phyloP scores from a whole-genome alignment of 2,113 vertebrate genomes.

The Poecile atricapillus region DNA sequence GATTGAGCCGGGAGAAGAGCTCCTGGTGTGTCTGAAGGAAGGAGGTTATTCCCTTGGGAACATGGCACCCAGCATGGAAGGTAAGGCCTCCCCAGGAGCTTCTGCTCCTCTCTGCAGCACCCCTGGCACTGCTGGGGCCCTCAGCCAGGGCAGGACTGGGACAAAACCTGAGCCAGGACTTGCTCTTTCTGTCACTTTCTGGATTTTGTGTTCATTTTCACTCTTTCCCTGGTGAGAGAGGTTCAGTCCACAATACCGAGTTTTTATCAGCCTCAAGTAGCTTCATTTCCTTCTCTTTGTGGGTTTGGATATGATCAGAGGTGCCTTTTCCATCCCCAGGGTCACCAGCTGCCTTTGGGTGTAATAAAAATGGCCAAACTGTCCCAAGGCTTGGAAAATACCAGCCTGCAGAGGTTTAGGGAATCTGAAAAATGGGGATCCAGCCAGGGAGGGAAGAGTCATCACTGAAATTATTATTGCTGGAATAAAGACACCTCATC shows the following conservation, averaged over 20 bases:
- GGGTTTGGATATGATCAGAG: background rate
- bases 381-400: background rate
- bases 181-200: background rate
- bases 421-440: background rate
- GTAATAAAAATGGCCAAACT: background rate
- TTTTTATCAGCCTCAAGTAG: background rate
- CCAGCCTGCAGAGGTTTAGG: background rate
- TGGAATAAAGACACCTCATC: background rate
- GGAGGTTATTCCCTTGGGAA: constrained; percentile 87
- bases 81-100: constrained; percentile 76
- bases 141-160: background rate
- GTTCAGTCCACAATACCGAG: background rate
- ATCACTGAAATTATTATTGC: background rate
- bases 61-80: constrained; percentile 91
- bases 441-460: background rate
- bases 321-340: background rate
- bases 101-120: background rate
- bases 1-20: constrained; percentile 94
- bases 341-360: background rate
- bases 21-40: constrained; percentile 95
- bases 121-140: background rate
- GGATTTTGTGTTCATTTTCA: background rate
- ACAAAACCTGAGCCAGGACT: background rate
- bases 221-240: no score
- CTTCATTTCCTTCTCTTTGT: background rate